phyloP scores from a whole-genome alignment of 2,113 vertebrate genomes.

The Pterocles burchelli region DNA sequence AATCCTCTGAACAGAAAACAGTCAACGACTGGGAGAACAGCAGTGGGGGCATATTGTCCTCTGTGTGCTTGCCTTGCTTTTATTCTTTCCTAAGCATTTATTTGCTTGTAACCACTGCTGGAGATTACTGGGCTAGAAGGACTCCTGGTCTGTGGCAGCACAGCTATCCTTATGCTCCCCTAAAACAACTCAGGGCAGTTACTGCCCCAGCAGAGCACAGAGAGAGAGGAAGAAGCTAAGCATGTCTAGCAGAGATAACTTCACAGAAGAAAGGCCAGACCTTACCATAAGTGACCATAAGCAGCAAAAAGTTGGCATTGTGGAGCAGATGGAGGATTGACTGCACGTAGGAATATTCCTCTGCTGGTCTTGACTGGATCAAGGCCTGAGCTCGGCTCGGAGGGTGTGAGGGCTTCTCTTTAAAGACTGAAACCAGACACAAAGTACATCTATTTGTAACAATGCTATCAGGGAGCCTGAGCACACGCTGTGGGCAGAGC shows the following conservation, averaged over 20 bases:
- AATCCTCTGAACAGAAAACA: not conserved
- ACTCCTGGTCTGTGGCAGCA: not conserved
- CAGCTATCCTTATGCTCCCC: not conserved
- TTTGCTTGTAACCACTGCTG: not conserved
- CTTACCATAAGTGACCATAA: constrained; percentile 90
- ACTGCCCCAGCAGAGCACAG: not conserved
- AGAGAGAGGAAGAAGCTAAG: not conserved
- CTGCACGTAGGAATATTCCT: constrained; percentile 81
- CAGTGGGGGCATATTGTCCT: not conserved
- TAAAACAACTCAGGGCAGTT: not conserved
- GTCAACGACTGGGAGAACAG: not conserved
- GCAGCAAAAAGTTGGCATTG: constrained; percentile 88
- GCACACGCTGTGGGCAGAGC: not conserved
- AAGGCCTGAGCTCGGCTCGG: constrained; percentile 87
- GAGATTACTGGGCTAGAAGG: not conserved
- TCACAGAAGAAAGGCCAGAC: not conserved
- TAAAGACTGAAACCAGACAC: constrained; percentile 84
- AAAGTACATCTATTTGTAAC: not conserved
- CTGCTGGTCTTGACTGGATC: constrained; percentile 65
- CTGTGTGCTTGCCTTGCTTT: not conserved
- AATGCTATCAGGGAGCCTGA: not conserved
- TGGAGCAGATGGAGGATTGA: constrained; percentile 83
- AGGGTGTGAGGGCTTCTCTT: constrained; percentile 85
- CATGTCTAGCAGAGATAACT: not conserved
- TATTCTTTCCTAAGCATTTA: not conserved